phyloP scores from a whole-genome alignment of 2,797 vertebrate genomes.

The Arctocebus calabarensis region DNA sequence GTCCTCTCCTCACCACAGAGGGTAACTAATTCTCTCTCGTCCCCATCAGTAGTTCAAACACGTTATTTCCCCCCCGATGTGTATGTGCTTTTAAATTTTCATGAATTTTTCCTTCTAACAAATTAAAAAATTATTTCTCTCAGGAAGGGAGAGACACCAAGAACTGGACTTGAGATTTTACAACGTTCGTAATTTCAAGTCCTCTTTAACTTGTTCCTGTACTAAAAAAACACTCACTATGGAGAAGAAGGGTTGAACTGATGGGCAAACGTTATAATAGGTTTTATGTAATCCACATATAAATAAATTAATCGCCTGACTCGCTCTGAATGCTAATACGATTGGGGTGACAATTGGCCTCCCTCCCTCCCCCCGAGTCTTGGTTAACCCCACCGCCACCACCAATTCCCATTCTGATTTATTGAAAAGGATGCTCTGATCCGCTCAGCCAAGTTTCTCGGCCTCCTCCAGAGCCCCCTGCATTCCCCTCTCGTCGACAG shows the following conservation, averaged over 20 bases:
- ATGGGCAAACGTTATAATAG: neutral
- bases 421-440: neutral
- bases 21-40: neutral
- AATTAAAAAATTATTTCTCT: neutral
- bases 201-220: slow-evolving; percentile 13
- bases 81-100: neutral
- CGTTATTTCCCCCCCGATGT: neutral
- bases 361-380: slow-evolving; percentile 48
- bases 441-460: slow-evolving; percentile 41
- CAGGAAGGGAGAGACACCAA: neutral
- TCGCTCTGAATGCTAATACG: neutral
- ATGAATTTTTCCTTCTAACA: neutral
- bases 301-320: slow-evolving; percentile 62
- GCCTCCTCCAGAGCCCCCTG: neutral
- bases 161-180: neutral
- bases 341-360: slow-evolving; percentile 47
- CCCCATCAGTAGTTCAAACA: neutral
- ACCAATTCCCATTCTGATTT: neutral
- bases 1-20: neutral
- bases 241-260: neutral
- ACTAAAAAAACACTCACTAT: neutral
- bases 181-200: neutral
- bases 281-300: slow-evolving; percentile 76
- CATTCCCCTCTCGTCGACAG: neutral
- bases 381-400: neutral